Evolutionary conservation across 2,113 vertebrate species (phyloP), one percentile per base, ranked within the genome.

Genomic region (Conger conger): DNA sequence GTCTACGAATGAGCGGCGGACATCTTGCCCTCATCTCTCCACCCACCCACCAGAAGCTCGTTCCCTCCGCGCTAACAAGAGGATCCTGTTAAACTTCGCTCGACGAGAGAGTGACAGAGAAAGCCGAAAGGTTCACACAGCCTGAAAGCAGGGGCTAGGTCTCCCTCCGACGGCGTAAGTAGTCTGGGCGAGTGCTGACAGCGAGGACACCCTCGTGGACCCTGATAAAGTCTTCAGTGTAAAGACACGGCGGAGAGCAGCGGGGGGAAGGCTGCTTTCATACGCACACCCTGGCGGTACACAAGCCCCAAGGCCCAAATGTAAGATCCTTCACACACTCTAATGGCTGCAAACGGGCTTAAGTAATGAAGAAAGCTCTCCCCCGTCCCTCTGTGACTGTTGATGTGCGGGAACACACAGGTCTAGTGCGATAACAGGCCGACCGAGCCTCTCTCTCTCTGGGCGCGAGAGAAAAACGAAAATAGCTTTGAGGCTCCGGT

Each of bases 231-330:
- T 88, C 76, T 38, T 78, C 57, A 57, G 85, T 45, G 83, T 86
- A 79, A 89, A 87, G 86, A 88, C 83, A 53, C 20, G 54, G 27
- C 79, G 81, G 87, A 76, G 85, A 89, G 81, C 89, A 88, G 88
- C 85, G 83, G 87, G 83, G 87, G 86, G 84, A 45, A 45, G 78
- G 84, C 82, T 84, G 78, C 76, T 85, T 86, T 82, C 53, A 90
- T 89, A 87, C 89, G 88, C 86, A 86, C 84, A 83, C 82, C n/a
- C n/a, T 81, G 84, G 86, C 84, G 84, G 87, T 86, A 87, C 84
- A 89, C 88, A 89, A 90, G 88, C 88, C 89, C 8, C 53, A 63
- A 79, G 76, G 37, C 76, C 78, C 76, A 85, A 85, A 82, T 50
- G 84, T 63, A 77, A 77, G 84, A 45, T 53, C 76, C 45, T 79